A percentile compares a stretch with the other conserved stretches of the same genome.
Conservation (phyloP, 2,888 invertebrate genomes). For the Drosophila mimica region DNA sequence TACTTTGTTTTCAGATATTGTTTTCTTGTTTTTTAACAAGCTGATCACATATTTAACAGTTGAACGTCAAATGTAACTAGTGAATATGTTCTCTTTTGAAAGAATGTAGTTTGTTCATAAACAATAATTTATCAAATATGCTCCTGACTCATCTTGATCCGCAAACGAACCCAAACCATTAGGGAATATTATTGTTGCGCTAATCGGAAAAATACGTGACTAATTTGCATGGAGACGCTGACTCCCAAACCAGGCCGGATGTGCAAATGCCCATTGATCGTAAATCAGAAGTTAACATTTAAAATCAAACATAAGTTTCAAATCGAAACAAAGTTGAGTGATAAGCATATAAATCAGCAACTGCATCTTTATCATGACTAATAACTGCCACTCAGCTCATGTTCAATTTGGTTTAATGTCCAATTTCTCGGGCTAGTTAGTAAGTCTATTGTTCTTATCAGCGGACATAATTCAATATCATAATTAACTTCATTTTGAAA, state of each 20-base stretch:
- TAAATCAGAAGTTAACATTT: constrained; percentile 40
- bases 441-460: constrained; percentile 43
- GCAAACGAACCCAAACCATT: constrained; percentile 10
- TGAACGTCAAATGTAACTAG: constrained; percentile 31
- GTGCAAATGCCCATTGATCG: constrained; percentile 38
- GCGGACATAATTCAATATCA: constrained; percentile 55
- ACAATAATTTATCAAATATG: constrained; percentile 20
- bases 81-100: background rate
- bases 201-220: constrained; percentile 74
- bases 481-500: constrained; percentile 57
- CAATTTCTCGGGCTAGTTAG: constrained; percentile 57
- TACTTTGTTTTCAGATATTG: constrained; percentile 40
- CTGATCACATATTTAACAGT: constrained; percentile 50
- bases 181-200: constrained; percentile 47
- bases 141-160: constrained; percentile 60
- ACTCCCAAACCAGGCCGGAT: constrained; percentile 56
- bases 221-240: constrained; percentile 50
- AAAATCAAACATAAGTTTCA: constrained; percentile 9
- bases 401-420: constrained; percentile 33
- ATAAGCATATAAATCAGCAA: background rate
- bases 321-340: background rate
- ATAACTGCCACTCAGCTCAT: constrained; percentile 16
- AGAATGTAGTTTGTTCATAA: constrained; percentile 2
- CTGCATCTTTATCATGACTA: constrained; percentile 6
- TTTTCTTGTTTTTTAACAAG: constrained; percentile 43